Base-by-base conservation (phyloP, 2,888 invertebrate genomes). In the Plebejus melissa region DNA sequence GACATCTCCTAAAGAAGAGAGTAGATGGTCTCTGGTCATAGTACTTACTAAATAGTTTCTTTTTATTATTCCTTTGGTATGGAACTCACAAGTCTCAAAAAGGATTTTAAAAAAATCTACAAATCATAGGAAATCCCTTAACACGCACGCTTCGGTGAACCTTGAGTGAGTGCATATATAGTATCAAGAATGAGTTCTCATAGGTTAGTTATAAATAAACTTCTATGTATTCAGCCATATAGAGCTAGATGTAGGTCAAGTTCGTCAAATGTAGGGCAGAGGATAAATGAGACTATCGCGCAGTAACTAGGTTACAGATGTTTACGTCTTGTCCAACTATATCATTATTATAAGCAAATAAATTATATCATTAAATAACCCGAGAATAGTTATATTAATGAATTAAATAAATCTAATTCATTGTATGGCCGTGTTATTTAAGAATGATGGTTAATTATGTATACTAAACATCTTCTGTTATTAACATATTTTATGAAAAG, bases 231-330 rank as follows among this genome's bases (percentile, higher is more conserved):
- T 83, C 78, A 80, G 78, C 79, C 77, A 80, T 79, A 80, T 79
- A 78, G 70, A 78, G 77, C 77, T 70, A 79, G 80, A 91, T 88
- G 83, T 91, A 80, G 90, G 92, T 90, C 92, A 92, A 92, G 92
- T 90, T 91, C 90, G 88, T 83, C 82, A 83, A 87, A 90, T 87
- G 87, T 87, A 89, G 91, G 88, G 84, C 91, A 88, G 91, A 91
- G 91, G 91, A 92, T 89, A 91, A 90, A 86, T 54, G 88, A 84
- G 88, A 84, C 84, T 88, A 87, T 87, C 84, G 86, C 86, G 88
- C 75, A 28, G 69, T 89, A 88, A 86, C 83, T 80, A 82, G 81
- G 82, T 82, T 80, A 80, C 81, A 79, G 78, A 80, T 79, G 79
- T 80, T 79, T 80, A 78, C 76, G 65, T 77, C 76, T 74, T 77